Evolutionary conservation across 2,888 invertebrate species (phyloP), one percentile per base, ranked within the genome.

Genomic region (Zygogramma bicolorata): DNA sequence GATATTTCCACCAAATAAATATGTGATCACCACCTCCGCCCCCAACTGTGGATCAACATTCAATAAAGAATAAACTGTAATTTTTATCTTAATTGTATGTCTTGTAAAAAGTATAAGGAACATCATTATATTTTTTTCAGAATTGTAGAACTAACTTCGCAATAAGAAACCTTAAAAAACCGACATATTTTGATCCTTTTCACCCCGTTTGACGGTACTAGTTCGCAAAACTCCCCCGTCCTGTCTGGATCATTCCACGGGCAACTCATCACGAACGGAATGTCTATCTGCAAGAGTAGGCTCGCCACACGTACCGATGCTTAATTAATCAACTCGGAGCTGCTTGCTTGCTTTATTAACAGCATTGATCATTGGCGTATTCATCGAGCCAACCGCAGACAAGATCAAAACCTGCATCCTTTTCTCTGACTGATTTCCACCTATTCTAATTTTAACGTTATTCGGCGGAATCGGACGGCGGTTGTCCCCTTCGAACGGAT

Each of bases 301-400:
- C 83, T 80, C 79, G 82, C 81, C 83, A 72, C 83, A 84, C 83
- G 85, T 85, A 85, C 84, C 84, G 85, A 85, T 86, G 86, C 85
- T 86, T 87, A 87, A 87, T 87, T 87, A 87, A 86, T 87, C 86
- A 87, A 86, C 84, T 86, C 86, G 79, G 80, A 81, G 77, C 79
- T 75, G 80, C 84, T 83, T 84, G 84, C 83, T 83, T 81, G 83
- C 83, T 84, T 84, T 85, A 85, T 86, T 86, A 86, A 86, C 86
- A 85, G 82, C 85, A 86, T 86, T 87, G 86, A 87, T 87, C 86
- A 87, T 86, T 86, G 86, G 85, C 77, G 84, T 83, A 86, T 85
- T 86, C 86, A 86, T 79, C 80, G 79, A 82, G 78, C 85, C 84
- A 84, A 85, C 86, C 86, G 82, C 86, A 86, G 84, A 84, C 83